These are phyloP conservation scores for Phodopus roborovskii DNA, from an alignment of 2,113 vertebrate species.

Conservation along the genomic window DNA sequence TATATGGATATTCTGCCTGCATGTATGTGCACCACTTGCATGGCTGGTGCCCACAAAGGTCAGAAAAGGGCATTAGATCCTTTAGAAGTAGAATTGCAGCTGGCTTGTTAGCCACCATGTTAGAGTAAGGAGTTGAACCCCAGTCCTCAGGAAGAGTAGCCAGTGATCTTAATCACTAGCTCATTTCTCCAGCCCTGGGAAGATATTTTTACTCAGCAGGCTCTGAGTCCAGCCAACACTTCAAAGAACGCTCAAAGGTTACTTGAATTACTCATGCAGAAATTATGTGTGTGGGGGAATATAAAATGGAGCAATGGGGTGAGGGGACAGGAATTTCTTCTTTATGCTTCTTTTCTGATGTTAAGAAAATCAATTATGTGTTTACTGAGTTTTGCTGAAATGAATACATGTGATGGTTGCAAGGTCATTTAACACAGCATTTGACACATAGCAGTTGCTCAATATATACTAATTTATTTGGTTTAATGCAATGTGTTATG, in stretches of 20 bases:
- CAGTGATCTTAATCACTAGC: not conserved
- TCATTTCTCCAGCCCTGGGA: not conserved
- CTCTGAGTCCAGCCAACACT: not conserved
- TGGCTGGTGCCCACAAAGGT: not conserved
- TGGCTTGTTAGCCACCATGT: not conserved
- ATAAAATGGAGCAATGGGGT: not conserved
- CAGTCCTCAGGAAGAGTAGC: too few relatives aligned
- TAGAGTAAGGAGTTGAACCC: not conserved
- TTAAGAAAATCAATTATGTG: not conserved
- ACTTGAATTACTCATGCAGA: conserved; percentile 8
- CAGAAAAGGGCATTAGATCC: not conserved
- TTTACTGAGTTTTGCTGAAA: conserved; percentile 7
- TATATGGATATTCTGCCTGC: not conserved
- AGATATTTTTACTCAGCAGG: not conserved
- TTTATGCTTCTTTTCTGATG: not conserved
- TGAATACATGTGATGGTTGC: not conserved
- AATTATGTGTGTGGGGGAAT: not conserved
- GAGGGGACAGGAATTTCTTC: not conserved
- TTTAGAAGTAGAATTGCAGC: not conserved
- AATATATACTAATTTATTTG: not conserved
- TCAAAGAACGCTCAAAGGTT: not conserved
- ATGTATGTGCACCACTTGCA: not conserved
- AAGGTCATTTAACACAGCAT: not conserved
- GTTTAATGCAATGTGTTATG: not conserved
- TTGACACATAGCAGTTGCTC: not conserved